Evolutionary conservation across 2,797 vertebrate species (phyloP).

Genomic region (Spinus olivaceus): DNA sequence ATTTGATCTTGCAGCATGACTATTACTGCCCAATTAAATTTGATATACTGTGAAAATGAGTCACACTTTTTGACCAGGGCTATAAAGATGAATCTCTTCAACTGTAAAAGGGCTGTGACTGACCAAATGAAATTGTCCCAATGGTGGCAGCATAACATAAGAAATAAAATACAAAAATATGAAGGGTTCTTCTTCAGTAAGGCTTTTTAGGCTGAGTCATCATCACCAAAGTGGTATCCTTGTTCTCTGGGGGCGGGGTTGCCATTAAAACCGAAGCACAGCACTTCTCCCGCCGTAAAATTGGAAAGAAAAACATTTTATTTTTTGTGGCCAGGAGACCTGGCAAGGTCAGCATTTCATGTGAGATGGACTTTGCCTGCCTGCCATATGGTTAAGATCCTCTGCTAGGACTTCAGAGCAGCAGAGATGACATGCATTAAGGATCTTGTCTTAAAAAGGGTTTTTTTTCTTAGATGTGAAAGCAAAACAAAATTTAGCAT

Average conservation of each 20-base stretch:
- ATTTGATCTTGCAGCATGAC: background rate
- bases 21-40: background rate
- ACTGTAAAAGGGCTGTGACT: background rate
- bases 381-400: background rate
- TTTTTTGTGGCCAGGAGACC: background rate
- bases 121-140: slow-evolving; percentile 42
- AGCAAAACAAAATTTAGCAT: background rate
- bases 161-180: background rate
- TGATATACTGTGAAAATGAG: background rate
- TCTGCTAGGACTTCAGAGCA: background rate
- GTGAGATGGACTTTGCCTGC: background rate
- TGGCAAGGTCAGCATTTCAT: background rate
- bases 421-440: background rate
- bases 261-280: background rate
- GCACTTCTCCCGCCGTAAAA: background rate
- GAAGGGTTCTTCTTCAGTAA: background rate
- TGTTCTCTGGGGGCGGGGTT: background rate
- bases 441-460: background rate
- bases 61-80: background rate
- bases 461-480: background rate
- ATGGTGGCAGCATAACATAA: slow-evolving; percentile 74
- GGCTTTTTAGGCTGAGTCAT: slow-evolving; percentile 36
- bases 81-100: background rate
- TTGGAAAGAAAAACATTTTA: background rate
- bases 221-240: background rate